A percentile compares a stretch with the other conserved stretches of the same genome.
phyloP scores from a whole-genome alignment of 1,140 invertebrate species.

The Sminthurinus signatus region DNA sequence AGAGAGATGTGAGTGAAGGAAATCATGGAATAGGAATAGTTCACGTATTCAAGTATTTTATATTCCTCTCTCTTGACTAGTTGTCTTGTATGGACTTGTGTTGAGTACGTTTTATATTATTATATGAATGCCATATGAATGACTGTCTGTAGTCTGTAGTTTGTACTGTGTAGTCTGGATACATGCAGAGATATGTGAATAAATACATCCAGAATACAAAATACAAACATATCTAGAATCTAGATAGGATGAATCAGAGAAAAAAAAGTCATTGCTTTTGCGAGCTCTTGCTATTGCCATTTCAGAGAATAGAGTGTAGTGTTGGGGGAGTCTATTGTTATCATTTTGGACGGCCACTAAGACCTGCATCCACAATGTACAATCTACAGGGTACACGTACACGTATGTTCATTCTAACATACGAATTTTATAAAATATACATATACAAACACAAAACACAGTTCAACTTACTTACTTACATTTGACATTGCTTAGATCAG shows the following conservation, averaged over 20 bases:
- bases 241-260: background rate
- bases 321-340: constrained; percentile 13
- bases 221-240: background rate
- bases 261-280: constrained; percentile 10
- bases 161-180: no score
- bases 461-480: no score
- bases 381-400: no score
- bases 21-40: constrained; percentile 15
- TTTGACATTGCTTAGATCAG: no score
- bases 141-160: no score
- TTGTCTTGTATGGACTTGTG: background rate
- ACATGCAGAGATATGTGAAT: no score
- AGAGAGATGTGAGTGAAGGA: constrained; percentile 14
- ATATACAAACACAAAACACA: no score
- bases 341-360: constrained; percentile 14
- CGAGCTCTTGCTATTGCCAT: constrained; percentile 11
- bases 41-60: background rate
- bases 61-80: background rate
- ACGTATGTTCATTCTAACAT: no score
- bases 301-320: constrained; percentile 13
- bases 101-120: no score
- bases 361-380: constrained; percentile 14
- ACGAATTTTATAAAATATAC: no score
- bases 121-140: no score
- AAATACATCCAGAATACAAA: background rate